These are phyloP conservation scores for Petrosia ficiformis DNA, from an alignment of 37 sponge, comb jelly and placozoan species.

Conservation along the genomic window DNA sequence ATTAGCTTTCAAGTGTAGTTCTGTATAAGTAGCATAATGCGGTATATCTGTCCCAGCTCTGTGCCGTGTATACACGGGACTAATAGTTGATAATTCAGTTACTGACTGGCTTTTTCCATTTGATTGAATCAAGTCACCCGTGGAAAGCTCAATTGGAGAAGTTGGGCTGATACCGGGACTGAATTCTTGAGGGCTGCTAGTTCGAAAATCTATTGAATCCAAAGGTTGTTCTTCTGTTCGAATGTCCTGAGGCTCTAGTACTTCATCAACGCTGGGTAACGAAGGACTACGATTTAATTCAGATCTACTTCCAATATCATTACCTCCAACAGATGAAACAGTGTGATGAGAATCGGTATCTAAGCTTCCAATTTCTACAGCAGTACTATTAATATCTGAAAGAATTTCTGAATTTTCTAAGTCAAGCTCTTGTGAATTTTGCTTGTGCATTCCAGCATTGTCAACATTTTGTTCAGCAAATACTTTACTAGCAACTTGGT, in stretches of 20 bases:
- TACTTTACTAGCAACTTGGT: slow-evolving; percentile 29
- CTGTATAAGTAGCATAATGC: background rate
- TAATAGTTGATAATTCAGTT: background rate
- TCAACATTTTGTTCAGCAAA: background rate
- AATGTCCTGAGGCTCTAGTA: too few species aligned
- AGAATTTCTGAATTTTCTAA: too few species aligned
- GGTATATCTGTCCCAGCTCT: too few species aligned
- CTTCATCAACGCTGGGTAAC: background rate
- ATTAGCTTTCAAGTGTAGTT: background rate
- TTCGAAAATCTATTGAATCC: too few species aligned
- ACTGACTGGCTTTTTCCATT: background rate
- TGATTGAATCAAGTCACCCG: too few species aligned
- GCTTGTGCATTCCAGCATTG: too few species aligned
- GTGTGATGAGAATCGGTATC: background rate
- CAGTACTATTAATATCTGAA: slow-evolving; percentile 18
- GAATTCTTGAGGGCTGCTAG: background rate
- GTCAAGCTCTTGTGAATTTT: background rate
- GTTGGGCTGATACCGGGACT: too few species aligned
- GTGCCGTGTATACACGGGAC: background rate
- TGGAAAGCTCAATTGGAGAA: too few species aligned
- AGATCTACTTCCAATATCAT: background rate
- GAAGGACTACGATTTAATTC: too few species aligned
- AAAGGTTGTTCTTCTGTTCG: background rate
- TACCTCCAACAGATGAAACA: background rate
- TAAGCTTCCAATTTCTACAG: slow-evolving; percentile 15